phyloP scores from a whole-genome alignment of 2,113 vertebrate species.

The Lagenorhynchus albirostris region DNA sequence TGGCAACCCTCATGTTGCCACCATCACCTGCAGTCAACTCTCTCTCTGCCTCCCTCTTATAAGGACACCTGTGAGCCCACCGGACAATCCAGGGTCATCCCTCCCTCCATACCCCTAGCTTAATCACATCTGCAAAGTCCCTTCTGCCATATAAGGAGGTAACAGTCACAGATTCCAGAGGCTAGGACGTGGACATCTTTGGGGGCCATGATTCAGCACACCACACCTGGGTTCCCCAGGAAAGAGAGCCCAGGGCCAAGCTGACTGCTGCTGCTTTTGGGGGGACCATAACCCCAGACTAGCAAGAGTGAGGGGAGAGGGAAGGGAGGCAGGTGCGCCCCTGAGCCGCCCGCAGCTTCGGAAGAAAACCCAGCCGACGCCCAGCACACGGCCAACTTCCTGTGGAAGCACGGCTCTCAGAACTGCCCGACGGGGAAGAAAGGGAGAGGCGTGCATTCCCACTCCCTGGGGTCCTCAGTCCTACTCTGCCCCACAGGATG shows the following conservation, averaged over 20 bases:
- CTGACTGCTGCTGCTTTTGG: neutral
- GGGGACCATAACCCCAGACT: neutral
- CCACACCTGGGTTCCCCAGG: neutral
- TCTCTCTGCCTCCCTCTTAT: too few relatives aligned
- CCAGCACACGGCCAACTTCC: too few relatives aligned
- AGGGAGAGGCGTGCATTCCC: neutral
- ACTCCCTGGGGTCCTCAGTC: neutral
- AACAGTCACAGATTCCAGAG: neutral
- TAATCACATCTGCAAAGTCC: too few relatives aligned
- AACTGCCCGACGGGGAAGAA: neutral
- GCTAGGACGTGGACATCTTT: neutral
- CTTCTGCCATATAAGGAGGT: neutral
- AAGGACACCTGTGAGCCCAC: neutral
- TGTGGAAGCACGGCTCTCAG: neutral
- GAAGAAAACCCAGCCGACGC: too few relatives aligned
- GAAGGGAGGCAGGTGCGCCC: too few relatives aligned
- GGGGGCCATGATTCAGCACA: neutral
- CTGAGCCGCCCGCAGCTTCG: too few relatives aligned
- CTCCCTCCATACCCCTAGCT: neutral
- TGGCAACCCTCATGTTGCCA: neutral
- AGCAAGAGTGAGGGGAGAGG: neutral
- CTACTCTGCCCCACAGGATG: accelerated
- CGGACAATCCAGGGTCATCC: too few relatives aligned
- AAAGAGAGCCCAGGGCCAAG: neutral
- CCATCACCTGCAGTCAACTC: too few relatives aligned